Conservation (phyloP, 64 coral and sea anemone genomes). For the Porites australiensis region DNA sequence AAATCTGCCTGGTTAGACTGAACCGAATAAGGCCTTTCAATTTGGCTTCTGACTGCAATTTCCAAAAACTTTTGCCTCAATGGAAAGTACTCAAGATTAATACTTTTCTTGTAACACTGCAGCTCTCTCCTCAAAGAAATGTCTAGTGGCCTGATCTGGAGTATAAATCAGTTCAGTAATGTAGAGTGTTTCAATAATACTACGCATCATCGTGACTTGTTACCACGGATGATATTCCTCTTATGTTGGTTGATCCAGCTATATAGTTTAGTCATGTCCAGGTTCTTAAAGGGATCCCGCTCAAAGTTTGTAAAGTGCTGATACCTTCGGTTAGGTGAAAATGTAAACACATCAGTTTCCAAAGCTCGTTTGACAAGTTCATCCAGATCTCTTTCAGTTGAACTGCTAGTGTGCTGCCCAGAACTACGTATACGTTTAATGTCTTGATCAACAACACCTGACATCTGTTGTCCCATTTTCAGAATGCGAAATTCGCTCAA, state of each 20-base stretch:
- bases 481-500: constrained; percentile 4
- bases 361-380: neutral
- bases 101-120: too few species aligned
- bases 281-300: neutral
- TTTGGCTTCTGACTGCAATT: too few species aligned
- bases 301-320: neutral
- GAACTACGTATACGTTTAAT: neutral
- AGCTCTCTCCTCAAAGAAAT: too few species aligned
- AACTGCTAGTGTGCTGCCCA: neutral
- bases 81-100: too few species aligned
- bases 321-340: neutral
- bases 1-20: too few species aligned
- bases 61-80: too few species aligned
- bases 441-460: neutral
- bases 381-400: neutral
- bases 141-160: too few species aligned
- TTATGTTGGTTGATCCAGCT: constrained; percentile 45
- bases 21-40: too few species aligned
- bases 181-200: neutral
- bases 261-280: neutral
- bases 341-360: neutral
- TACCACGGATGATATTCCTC: constrained; percentile 9
- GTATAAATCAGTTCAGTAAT: too few species aligned
- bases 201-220: constrained; percentile 1
- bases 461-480: neutral